Conservation (phyloP, 2,888 invertebrate genomes). For the Liposcelis brunnea region DNA sequence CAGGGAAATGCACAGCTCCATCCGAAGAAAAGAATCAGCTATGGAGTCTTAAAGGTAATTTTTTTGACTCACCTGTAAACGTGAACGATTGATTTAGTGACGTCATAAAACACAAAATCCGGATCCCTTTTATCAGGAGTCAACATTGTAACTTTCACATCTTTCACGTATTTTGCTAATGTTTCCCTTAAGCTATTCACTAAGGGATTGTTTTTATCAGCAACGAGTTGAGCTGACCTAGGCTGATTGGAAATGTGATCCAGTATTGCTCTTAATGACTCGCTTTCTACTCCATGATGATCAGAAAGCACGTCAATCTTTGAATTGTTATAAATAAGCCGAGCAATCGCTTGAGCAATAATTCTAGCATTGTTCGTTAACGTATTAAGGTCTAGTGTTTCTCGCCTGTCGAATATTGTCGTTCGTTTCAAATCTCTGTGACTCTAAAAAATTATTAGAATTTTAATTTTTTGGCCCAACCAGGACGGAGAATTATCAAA, state of each 20-base stretch:
- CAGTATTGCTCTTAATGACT: conserved; percentile 57
- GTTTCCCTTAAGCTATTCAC: conserved; percentile 53
- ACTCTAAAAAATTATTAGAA: conserved; percentile 28
- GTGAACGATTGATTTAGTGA: conserved; percentile 58
- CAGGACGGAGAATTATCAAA: not conserved
- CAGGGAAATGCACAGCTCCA: too few species aligned
- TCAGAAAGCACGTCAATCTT: not conserved
- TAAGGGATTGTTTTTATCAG: conserved; percentile 44
- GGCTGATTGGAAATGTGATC: conserved; percentile 53
- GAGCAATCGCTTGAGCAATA: conserved; percentile 70
- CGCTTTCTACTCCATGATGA: conserved; percentile 53
- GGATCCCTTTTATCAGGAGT: conserved; percentile 75
- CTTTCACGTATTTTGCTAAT: conserved; percentile 53
- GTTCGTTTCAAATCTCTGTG: conserved; percentile 43
- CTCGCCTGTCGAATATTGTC: conserved; percentile 44
- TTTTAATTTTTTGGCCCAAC: not conserved
- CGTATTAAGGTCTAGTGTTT: conserved; percentile 35
- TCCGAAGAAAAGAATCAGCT: not conserved
- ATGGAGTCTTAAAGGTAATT: not conserved
- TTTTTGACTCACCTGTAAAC: conserved; percentile 62
- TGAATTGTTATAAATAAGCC: conserved; percentile 57
- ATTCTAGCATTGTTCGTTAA: conserved; percentile 50
- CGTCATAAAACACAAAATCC: conserved; percentile 80
- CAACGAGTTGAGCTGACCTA: conserved; percentile 54
- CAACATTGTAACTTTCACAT: conserved; percentile 50